phyloP scores from a whole-genome alignment of 2,113 vertebrate genomes.

The Neodon shergylaensis region DNA sequence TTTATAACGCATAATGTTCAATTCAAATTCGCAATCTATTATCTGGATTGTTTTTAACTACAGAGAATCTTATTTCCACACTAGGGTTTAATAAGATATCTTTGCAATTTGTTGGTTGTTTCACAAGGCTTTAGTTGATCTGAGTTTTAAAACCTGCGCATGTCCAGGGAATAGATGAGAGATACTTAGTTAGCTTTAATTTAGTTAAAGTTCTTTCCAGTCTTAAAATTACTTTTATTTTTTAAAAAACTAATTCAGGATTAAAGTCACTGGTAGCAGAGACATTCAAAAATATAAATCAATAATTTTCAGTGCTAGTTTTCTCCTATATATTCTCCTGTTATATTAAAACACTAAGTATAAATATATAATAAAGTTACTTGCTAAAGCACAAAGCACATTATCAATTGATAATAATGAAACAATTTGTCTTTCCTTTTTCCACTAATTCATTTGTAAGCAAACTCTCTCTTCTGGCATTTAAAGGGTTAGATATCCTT shows the following conservation, averaged over 20 bases:
- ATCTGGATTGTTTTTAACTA: conserved; percentile 39
- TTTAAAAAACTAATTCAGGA: background rate
- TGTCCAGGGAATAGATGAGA: background rate
- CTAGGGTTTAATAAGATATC: background rate
- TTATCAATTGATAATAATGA: conserved; percentile 19
- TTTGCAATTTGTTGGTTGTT: background rate
- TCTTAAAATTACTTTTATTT: background rate
- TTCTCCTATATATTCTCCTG: background rate
- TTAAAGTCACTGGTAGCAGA: background rate
- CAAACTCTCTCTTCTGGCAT: conserved; percentile 14
- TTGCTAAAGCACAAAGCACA: conserved; percentile 8
- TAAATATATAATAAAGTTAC: conserved; percentile 13
- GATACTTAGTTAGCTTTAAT: background rate
- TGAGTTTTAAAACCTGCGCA: conserved; percentile 20
- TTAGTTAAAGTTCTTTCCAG: background rate
- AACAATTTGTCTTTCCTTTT: conserved; percentile 30
- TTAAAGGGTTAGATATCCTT: conserved; percentile 55
- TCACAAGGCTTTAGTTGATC: background rate
- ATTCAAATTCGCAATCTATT: background rate
- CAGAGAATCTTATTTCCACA: background rate
- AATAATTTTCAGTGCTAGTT: background rate
- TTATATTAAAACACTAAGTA: conserved; percentile 1
- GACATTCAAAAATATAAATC: background rate
- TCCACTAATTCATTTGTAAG: background rate
- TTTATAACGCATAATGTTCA: background rate